Evolutionary conservation across 2,888 invertebrate species (phyloP), one percentile per base, ranked within the genome.

Genomic region (Cerastis leucographa): DNA sequence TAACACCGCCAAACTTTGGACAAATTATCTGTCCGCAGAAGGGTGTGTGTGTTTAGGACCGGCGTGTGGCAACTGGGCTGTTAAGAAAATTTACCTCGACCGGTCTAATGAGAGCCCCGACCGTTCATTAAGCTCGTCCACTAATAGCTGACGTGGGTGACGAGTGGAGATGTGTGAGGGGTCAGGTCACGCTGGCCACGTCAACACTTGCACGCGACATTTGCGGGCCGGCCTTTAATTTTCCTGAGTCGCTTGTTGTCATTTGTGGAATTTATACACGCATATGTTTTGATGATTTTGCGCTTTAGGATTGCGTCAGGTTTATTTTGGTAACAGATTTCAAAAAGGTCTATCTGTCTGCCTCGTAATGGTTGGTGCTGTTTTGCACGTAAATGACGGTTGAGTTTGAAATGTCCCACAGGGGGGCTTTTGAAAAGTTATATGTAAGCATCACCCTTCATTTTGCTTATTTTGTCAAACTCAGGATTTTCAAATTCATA

Each of bases 21-120:
- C 92, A 94, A 93, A 92, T 93, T 92, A 92, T 93, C 90, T 90
- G 86, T 88, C 90, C 88, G 88, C 87, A 85, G 86, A 87, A 88
- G 89, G 90, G 90, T 90, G 92, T 93, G 92, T 94, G 91, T 94
- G 92, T 91, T 93, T 93, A 94, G 94, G 94, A 92, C 90, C 83
- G 83, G 88, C 86, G 86, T 83, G 88, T 80, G 86, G 81, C 91
- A 90, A 89, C 89, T 86, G 85, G 88, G 88, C 87, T 84, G 89
- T 88, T 91, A 90, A 91, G 92, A 91, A 92, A 92, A 92, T 91
- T 90, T 88, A 79, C 83, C 86, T 65, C 65, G 74, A 81, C 92
- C 90, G 90, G 62, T 70, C 17, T 74, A 73, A 70, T 61, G 54
- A 87, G 90, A 89, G 40, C 90, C 84, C 86, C 77, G 87, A 86